Conservation (phyloP, 2,113 vertebrate genomes). For the Callipepla squamata region DNA sequence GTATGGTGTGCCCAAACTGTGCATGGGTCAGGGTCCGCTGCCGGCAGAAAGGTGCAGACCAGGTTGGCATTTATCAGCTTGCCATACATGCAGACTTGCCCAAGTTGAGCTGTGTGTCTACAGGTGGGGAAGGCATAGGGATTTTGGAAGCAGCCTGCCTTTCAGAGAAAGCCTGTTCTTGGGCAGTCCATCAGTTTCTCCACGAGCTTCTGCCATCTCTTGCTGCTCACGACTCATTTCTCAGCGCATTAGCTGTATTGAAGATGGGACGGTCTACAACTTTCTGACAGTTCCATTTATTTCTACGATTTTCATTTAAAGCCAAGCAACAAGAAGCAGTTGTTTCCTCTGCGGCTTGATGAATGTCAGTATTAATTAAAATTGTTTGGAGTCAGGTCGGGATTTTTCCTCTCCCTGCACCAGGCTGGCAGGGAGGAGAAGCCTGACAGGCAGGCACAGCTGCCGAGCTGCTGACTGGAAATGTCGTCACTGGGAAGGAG, state of each 20-base stretch:
- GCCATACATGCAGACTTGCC: not conserved
- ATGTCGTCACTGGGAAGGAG: not conserved
- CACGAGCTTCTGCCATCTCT: slow-evolving; percentile 10
- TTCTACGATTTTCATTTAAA: slow-evolving; percentile 62
- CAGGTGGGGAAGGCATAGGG: rapidly evolving
- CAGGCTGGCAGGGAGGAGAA: slow-evolving; percentile 49
- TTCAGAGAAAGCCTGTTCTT: not conserved
- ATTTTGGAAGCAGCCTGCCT: not conserved
- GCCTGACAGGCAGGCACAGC: slow-evolving; percentile 53
- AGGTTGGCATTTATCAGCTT: not conserved
- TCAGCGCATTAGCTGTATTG: slow-evolving; percentile 40
- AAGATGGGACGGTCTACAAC: slow-evolving; percentile 53
- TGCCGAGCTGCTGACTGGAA: slow-evolving; percentile 66
- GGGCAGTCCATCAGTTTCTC: not conserved
- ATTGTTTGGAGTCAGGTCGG: not conserved
- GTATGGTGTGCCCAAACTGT: rapidly evolving
- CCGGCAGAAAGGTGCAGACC: not conserved
- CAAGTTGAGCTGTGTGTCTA: rapidly evolving
- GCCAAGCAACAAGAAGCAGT: slow-evolving; percentile 56
- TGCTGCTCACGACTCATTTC: slow-evolving; percentile 36
- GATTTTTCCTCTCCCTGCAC: slow-evolving; percentile 18
- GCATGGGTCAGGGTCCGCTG: not conserved
- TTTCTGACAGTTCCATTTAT: slow-evolving; percentile 71
- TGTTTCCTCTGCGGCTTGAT: slow-evolving; percentile 66
- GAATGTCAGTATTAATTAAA: slow-evolving; percentile 77